Evolutionary conservation across 2,888 invertebrate species (phyloP).

Genomic region (Rhagium mordax): DNA sequence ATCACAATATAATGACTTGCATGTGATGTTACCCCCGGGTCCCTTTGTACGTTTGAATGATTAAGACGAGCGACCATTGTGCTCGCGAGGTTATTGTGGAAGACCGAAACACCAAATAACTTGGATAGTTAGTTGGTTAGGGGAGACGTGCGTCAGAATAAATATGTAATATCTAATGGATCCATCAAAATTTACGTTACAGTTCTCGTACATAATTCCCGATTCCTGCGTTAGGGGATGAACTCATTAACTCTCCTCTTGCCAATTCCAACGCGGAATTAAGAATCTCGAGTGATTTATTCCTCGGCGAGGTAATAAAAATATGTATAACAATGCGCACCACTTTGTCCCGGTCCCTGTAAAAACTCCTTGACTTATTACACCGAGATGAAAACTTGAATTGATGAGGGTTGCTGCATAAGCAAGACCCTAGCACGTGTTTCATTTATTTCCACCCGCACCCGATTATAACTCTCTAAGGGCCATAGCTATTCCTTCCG

Average conservation of each 20-base stretch:
- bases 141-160: not conserved
- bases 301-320: not conserved
- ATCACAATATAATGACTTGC: conserved; percentile 30
- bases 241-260: too few relatives aligned
- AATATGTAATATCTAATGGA: too few relatives aligned
- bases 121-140: not conserved
- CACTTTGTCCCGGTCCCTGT: not conserved
- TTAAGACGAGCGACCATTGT: conserved; percentile 10
- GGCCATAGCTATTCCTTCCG: conserved; percentile 17
- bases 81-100: not conserved
- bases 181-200: too few relatives aligned
- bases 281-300: too few relatives aligned
- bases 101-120: not conserved
- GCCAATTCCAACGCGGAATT: too few relatives aligned
- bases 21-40: conserved; percentile 3
- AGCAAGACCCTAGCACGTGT: conserved; percentile 27
- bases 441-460: conserved; percentile 22
- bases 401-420: conserved; percentile 23
- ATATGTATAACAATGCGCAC: not conserved
- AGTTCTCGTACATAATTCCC: too few relatives aligned
- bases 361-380: conserved; percentile 29
- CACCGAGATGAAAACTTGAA: conserved; percentile 17
- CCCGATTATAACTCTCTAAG: conserved; percentile 24
- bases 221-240: too few relatives aligned
- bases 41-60: conserved; percentile 15